phyloP scores from a whole-genome alignment of 2,797 vertebrate genomes.

The Lagorchestes hirsutus region DNA sequence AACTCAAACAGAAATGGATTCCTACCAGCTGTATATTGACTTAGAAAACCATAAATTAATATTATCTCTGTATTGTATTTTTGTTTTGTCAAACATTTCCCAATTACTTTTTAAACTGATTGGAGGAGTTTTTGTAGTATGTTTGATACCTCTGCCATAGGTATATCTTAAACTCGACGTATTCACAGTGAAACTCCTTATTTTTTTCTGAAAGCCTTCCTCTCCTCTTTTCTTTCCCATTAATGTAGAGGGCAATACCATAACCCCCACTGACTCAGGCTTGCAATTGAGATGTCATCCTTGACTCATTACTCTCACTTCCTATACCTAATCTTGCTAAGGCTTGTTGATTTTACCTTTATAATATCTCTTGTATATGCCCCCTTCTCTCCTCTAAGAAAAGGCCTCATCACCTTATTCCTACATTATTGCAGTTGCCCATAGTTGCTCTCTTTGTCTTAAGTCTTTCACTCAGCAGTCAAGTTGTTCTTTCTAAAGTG shows the following conservation, averaged over 20 bases:
- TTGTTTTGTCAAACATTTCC: neutral
- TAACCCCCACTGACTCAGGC: neutral
- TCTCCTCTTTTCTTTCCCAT: neutral
- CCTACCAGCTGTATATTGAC: neutral
- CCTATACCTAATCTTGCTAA: neutral
- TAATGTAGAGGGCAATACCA: neutral
- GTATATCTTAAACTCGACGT: neutral
- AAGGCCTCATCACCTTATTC: neutral
- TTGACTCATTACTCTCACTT: neutral
- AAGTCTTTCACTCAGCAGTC: constrained; percentile 1
- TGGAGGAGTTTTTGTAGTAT: neutral
- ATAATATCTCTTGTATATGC: neutral
- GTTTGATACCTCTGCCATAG: neutral
- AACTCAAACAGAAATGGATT: neutral
- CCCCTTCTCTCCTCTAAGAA: neutral
- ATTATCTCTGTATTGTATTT: neutral
- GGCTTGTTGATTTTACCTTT: neutral
- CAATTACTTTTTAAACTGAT: neutral
- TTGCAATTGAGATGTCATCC: neutral
- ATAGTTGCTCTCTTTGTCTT: neutral
- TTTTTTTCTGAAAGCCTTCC: neutral
- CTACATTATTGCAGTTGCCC: neutral
- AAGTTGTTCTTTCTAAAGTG: neutral
- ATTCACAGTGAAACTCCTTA: neutral
- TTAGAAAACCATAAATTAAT: neutral